Percentiles rank a stretch among this genome's conserved stretches.
phyloP scores from a whole-genome alignment of 2,797 vertebrate species.

The Malurus splendens region DNA sequence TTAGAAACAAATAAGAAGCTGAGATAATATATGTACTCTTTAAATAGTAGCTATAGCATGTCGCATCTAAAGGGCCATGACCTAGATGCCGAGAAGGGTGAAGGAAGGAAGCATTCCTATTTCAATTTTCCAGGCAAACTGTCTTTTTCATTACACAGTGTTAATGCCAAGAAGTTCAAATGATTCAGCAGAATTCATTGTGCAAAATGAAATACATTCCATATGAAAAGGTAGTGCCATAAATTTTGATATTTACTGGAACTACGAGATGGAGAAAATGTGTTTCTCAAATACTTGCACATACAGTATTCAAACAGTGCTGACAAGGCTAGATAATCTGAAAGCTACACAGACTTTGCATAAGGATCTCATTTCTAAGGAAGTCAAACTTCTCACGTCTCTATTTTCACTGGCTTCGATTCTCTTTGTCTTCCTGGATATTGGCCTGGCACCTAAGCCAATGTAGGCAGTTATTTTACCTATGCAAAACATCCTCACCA shows the following conservation, averaged over 20 bases:
- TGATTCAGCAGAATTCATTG: not conserved
- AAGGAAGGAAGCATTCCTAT: not conserved
- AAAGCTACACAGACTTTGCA: not conserved
- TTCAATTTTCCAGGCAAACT: not conserved
- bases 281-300: not conserved
- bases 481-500: not conserved
- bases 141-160: not conserved
- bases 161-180: not conserved
- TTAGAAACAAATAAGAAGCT: not conserved
- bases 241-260: not conserved
- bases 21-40: not conserved
- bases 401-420: not conserved
- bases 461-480: fast-evolving
- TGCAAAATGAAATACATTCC: not conserved
- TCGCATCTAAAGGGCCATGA: not conserved
- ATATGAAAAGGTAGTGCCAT: not conserved
- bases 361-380: not conserved
- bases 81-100: not conserved
- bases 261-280: not conserved
- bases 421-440: not conserved
- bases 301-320: not conserved
- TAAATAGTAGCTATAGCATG: not conserved
- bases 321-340: not conserved
- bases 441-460: not conserved
- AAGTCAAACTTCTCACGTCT: not conserved